Conservation (phyloP, 2,797 vertebrate species). For the Nyctalus aviator region DNA sequence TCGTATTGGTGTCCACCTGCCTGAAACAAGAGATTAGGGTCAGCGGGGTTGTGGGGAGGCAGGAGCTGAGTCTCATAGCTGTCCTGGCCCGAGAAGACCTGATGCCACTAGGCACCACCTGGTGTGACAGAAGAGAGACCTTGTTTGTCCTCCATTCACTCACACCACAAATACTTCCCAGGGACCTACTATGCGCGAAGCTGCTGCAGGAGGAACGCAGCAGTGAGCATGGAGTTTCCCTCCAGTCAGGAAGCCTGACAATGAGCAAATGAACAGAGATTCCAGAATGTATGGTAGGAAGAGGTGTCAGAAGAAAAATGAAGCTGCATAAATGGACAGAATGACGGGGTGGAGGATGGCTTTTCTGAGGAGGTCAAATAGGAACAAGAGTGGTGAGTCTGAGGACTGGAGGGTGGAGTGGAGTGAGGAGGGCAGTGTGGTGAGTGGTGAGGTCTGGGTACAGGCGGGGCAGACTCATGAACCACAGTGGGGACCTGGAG, state of each 20-base stretch:
- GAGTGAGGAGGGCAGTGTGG: background rate
- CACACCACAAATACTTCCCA: fast-evolving
- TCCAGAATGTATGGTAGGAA: background rate
- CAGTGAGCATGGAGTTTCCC: fast-evolving
- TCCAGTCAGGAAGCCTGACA: background rate
- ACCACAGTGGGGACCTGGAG: background rate
- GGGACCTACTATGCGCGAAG: fast-evolving
- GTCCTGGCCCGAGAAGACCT: background rate
- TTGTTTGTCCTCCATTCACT: fast-evolving
- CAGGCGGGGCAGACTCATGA: background rate
- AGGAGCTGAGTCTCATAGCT: fast-evolving
- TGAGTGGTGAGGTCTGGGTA: background rate
- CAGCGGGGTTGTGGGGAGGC: background rate
- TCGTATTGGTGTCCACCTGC: slow-evolving; percentile 92
- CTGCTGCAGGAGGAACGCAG: fast-evolving
- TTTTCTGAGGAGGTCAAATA: background rate
- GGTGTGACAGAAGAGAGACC: background rate
- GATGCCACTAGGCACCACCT: fast-evolving
- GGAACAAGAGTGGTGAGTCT: background rate
- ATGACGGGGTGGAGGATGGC: background rate
- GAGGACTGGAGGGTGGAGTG: background rate
- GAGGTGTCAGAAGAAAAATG: background rate
- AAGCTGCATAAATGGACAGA: background rate
- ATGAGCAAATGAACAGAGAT: background rate
- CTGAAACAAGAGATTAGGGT: slow-evolving; percentile 82